Conservation (phyloP, 2,797 vertebrate genomes). For the Sciurus vulgaris region DNA sequence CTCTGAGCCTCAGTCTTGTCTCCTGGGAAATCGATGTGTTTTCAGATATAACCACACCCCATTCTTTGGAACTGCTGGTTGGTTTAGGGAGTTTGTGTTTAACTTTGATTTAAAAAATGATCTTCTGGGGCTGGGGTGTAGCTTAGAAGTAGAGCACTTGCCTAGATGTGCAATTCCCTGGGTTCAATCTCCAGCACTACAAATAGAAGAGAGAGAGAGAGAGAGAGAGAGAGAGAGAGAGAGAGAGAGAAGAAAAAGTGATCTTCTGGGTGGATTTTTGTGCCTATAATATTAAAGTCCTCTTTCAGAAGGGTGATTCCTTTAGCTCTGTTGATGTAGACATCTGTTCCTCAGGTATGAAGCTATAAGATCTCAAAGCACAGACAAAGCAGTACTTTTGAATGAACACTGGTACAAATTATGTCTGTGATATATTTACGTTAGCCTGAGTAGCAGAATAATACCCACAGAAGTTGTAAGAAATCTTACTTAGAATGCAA, state of each 20-base stretch:
- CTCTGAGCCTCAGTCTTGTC: not conserved
- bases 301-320: constrained; percentile 13
- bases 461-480: not conserved
- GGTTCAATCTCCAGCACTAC: not conserved
- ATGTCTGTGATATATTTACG: not conserved
- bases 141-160: not conserved
- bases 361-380: not conserved
- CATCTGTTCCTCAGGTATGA: not conserved
- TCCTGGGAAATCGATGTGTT: not conserved
- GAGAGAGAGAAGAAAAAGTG: not conserved
- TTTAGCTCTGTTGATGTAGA: not conserved
- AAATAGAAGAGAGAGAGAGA: not conserved
- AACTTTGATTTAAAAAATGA: constrained; percentile 40
- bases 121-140: not conserved
- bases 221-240: no score
- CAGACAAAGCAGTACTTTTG: constrained; percentile 43
- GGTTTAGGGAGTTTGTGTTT: constrained; percentile 27
- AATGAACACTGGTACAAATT: constrained; percentile 12
- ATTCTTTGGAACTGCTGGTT: constrained; percentile 19
- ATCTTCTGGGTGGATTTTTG: not conserved
- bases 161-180: not conserved
- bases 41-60: not conserved
- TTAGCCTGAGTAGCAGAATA: not conserved
- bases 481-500: not conserved
- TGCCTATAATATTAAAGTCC: not conserved